These are phyloP conservation scores for Cyphomyrus plagiostoma DNA, from an alignment of 2,113 vertebrate genomes.

Conservation along the genomic window DNA sequence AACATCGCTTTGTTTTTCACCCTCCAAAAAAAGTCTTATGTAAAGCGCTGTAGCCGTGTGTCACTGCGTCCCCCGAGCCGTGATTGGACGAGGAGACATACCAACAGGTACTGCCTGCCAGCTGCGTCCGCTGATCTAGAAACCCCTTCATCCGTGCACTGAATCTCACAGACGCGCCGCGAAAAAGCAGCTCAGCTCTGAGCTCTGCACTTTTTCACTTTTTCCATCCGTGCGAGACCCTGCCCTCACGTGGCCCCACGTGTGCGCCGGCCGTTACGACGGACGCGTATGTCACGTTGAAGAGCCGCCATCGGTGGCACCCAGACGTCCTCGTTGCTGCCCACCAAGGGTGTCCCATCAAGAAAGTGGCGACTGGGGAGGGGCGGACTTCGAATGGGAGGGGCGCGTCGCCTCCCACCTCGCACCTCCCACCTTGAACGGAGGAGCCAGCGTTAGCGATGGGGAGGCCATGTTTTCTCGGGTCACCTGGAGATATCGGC, in stretches of 20 bases:
- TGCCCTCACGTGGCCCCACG: too few species aligned
- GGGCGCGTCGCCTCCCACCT: slow-evolving; percentile 2
- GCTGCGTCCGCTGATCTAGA: background rate
- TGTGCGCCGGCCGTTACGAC: background rate
- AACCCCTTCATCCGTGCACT: background rate
- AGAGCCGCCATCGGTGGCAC: background rate
- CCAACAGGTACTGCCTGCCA: background rate
- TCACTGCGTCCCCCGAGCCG: background rate
- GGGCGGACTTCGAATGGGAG: background rate
- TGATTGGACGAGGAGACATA: background rate
- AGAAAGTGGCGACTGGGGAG: background rate
- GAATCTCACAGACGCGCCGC: background rate
- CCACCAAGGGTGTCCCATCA: background rate
- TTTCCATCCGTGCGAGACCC: background rate
- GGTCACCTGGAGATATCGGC: slow-evolving; percentile 9
- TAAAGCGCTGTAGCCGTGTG: background rate
- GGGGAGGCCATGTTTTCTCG: background rate
- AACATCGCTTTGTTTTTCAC: background rate
- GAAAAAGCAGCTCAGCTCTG: background rate
- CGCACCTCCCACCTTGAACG: background rate
- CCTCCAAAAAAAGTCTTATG: background rate
- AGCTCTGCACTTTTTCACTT: background rate
- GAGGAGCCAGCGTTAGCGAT: background rate
- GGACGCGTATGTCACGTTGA: background rate
- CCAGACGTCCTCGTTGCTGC: too few species aligned